Conservation (phyloP, 1,140 invertebrate species). For the Heterodera schachtii region DNA sequence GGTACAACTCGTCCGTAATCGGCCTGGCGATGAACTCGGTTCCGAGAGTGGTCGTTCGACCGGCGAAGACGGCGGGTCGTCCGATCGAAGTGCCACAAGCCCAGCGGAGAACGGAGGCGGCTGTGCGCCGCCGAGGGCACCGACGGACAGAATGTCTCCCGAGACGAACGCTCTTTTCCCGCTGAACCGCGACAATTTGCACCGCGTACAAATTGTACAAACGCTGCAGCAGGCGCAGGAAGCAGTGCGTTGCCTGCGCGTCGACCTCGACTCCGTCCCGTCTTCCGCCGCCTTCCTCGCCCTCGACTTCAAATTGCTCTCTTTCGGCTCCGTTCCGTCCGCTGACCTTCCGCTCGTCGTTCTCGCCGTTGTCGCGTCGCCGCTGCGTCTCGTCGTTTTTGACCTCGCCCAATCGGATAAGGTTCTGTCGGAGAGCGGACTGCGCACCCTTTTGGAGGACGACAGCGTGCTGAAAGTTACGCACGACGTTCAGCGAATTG, state of each 20-base stretch:
- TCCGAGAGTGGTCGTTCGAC: constrained; percentile 65
- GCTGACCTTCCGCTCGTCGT: background rate
- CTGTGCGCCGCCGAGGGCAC: constrained; percentile 56
- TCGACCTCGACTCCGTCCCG: constrained; percentile 35
- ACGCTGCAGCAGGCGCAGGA: constrained; percentile 58
- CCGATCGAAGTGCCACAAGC: constrained; percentile 17
- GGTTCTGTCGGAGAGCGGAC: constrained; percentile 77
- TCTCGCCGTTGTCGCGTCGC: constrained; percentile 58
- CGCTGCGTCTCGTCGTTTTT: constrained; percentile 73
- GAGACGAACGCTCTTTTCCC: constrained; percentile 51
- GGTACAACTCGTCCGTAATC: constrained; percentile 60
- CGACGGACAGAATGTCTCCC: background rate
- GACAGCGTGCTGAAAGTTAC: constrained; percentile 82
- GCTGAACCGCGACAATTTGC: constrained; percentile 59
- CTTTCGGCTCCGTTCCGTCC: constrained; percentile 40
- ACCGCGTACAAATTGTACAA: constrained; percentile 58
- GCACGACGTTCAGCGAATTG: constrained; percentile 90
- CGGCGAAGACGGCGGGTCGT: constrained; percentile 37
- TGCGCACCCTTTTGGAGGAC: constrained; percentile 80
- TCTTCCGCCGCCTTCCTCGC: constrained; percentile 44
- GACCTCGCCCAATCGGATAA: constrained; percentile 83
- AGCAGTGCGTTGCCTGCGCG: constrained; percentile 34
- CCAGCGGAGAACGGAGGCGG: constrained; percentile 7
- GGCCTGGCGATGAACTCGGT: constrained; percentile 60
- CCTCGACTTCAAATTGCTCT: constrained; percentile 62